Conservation (phyloP, 2,888 invertebrate genomes). For the Rotaria magnacalcarata region DNA sequence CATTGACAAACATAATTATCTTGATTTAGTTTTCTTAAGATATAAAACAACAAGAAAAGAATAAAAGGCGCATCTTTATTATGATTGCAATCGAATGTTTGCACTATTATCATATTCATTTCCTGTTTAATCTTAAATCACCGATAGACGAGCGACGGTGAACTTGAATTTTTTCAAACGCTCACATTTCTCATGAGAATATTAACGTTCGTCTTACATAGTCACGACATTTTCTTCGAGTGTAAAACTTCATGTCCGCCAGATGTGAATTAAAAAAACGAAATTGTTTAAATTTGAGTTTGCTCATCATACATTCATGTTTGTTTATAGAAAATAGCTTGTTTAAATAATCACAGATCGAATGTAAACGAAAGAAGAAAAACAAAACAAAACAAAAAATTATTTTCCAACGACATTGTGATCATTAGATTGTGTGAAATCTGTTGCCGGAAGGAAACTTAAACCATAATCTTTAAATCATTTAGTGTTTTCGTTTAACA, state of each 20-base stretch:
- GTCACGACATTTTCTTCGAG: no score
- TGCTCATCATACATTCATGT: not conserved
- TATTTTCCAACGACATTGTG: no score
- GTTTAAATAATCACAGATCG: no score
- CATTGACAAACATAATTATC: not conserved
- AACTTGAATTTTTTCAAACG: no score
- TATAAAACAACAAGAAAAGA: not conserved
- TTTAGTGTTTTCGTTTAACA: no score
- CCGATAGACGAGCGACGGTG: no score
- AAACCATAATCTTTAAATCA: not conserved
- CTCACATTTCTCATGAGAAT: no score
- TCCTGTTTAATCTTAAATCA: not conserved
- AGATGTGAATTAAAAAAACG: not conserved
- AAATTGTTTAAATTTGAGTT: not conserved
- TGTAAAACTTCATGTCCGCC: not conserved
- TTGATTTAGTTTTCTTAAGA: constrained; percentile 12
- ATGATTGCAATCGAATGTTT: not conserved
- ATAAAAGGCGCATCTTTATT: not conserved
- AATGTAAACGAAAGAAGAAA: no score
- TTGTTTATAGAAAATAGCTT: no score
- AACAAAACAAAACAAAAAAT: no score
- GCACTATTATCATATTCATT: not conserved
- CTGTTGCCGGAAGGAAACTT: not conserved
- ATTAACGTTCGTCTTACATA: no score
- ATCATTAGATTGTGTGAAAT: not conserved